Conservation (phyloP, 2,888 invertebrate genomes). For the Xylota sylvarum region DNA sequence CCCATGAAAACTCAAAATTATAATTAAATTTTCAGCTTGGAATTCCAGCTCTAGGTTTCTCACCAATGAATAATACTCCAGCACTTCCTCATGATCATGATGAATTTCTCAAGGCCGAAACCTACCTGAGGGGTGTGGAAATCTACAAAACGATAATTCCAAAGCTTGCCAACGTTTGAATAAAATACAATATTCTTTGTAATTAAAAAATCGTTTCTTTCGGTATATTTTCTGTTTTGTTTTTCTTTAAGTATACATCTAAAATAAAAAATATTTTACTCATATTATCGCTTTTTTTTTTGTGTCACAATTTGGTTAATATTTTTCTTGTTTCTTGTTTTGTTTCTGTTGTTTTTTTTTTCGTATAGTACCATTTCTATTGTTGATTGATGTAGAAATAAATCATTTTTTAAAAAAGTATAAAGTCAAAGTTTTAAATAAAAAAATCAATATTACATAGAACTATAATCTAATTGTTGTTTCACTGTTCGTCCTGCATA, state of each 20-base stretch:
- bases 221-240: conserved; percentile 75
- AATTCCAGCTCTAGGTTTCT: conserved; percentile 95
- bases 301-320: conserved; percentile 73
- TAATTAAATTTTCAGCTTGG: conserved; percentile 87
- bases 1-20: no score
- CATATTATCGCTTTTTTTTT: conserved; percentile 71
- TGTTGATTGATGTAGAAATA: conserved; percentile 73
- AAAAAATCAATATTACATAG: conserved; percentile 47
- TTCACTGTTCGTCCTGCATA: conserved; percentile 19
- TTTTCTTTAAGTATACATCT: conserved; percentile 74
- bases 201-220: conserved; percentile 77
- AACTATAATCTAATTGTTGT: conserved; percentile 35
- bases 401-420: conserved; percentile 48
- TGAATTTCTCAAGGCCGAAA: conserved; percentile 92
- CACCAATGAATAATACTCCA: conserved; percentile 94
- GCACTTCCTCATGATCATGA: conserved; percentile 96
- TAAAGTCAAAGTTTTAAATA: conserved; percentile 45
- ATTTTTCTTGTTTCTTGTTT: conserved; percentile 46
- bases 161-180: conserved; percentile 81
- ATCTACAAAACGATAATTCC: conserved; percentile 86
- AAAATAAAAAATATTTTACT: conserved; percentile 78
- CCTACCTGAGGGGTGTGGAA: conserved; percentile 93
- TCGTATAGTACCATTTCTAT: conserved; percentile 71
- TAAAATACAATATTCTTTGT: conserved; percentile 41
- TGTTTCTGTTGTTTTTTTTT: conserved; percentile 34